These are phyloP conservation scores for Temnothorax rugatulus DNA, from an alignment of 2,888 invertebrate genomes.

Conservation along the genomic window DNA sequence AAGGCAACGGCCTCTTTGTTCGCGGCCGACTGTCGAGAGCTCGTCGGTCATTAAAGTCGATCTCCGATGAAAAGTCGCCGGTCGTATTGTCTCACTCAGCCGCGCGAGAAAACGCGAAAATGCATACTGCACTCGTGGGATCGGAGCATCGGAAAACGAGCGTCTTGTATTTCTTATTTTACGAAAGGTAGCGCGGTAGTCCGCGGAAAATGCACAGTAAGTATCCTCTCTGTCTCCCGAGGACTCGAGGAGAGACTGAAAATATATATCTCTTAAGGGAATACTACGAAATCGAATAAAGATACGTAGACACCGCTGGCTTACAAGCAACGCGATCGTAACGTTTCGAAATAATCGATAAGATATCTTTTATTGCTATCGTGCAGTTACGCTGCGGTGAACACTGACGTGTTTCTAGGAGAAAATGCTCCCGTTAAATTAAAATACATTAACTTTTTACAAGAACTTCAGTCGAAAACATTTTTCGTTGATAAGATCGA, in stretches of 20 bases:
- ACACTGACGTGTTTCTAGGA: neutral
- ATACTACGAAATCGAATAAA: slow-evolving; percentile 39
- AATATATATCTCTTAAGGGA: slow-evolving; percentile 47
- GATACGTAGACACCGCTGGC: slow-evolving; percentile 26
- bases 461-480: neutral
- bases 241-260: slow-evolving; percentile 14
- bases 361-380: slow-evolving; percentile 2
- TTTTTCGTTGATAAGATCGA: slow-evolving; percentile 3
- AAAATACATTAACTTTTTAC: neutral
- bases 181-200: slow-evolving; percentile 41
- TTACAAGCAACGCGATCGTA: slow-evolving; percentile 20
- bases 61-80: slow-evolving; percentile 33
- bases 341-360: slow-evolving; percentile 17
- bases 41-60: slow-evolving; percentile 46
- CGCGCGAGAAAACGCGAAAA: slow-evolving; percentile 33
- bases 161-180: slow-evolving; percentile 50
- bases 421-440: neutral
- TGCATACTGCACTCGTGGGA: slow-evolving; percentile 45
- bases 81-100: neutral
- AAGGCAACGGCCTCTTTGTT: slow-evolving; percentile 22
- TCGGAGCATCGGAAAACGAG: slow-evolving; percentile 32
- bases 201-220: slow-evolving; percentile 53
- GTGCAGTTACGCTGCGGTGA: neutral
- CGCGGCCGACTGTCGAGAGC: slow-evolving; percentile 21
- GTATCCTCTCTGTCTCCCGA: slow-evolving; percentile 43